These are phyloP conservation scores for Baryphthengus martii DNA, from an alignment of 2,113 vertebrate genomes.

Conservation along the genomic window DNA sequence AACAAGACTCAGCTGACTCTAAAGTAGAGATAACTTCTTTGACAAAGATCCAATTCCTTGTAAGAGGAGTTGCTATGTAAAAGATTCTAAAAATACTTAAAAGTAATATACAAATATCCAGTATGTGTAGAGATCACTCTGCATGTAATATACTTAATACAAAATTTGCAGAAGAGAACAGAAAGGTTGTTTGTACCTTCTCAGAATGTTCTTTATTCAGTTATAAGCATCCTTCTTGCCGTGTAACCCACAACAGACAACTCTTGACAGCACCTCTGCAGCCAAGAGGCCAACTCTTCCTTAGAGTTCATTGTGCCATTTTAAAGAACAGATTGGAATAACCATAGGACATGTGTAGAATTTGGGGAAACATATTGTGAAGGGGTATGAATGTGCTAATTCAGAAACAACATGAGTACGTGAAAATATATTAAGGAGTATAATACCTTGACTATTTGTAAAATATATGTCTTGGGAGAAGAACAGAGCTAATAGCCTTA, in stretches of 20 bases:
- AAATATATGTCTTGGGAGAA: not conserved
- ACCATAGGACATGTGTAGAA: not conserved
- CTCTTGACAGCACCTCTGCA: not conserved
- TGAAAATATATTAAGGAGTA: not conserved
- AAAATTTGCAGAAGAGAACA: not conserved
- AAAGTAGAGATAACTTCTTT: not conserved
- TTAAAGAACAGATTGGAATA: not conserved
- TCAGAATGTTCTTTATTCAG: not conserved
- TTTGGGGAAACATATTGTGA: not conserved
- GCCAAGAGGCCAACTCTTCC: not conserved
- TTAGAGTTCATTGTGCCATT: not conserved
- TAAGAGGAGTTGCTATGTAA: not conserved
- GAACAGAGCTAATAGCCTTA: not conserved
- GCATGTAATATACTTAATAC: not conserved
- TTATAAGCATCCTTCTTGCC: not conserved
- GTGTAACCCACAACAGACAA: not conserved
- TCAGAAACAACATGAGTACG: not conserved
- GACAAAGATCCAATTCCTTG: not conserved
- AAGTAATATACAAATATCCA: not conserved
- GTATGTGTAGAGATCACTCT: not conserved
- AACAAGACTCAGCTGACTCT: not conserved
- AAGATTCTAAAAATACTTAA: not conserved
- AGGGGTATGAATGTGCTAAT: not conserved
- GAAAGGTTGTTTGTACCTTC: not conserved
- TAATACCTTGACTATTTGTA: not conserved